Base-by-base conservation (phyloP, 2,888 invertebrate species). In the Calameuta idolon region DNA sequence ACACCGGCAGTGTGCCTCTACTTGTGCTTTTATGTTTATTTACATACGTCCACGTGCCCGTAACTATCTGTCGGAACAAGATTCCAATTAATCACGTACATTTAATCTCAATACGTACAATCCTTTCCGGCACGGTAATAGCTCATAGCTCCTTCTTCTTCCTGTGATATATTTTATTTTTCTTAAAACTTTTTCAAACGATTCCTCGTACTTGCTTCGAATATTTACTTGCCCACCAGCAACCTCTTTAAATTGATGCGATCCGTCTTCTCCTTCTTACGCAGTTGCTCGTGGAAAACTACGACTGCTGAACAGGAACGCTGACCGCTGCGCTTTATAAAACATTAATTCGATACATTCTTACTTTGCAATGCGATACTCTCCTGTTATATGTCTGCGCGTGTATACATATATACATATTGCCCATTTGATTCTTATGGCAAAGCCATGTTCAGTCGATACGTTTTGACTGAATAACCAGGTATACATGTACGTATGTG, bases 291-390 rank as follows among this genome's bases (percentile, higher is more conserved):
- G 55, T 55, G 55, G 55, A 55, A 55, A 55, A 55, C 23, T 55
- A 1, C 23, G 55, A 55, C 55, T 55, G 15, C 55, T 15, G 9
- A 23, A 9, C 15, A 55, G 31, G 71, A 71, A 33, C 34, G 71
- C 71, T 71, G 71, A 31, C 71, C 30, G 55, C 55, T 55, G 31
- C 12, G 71, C 0, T 71, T 71, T 71, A 23, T 9, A 15, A 71
- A 71, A 71, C 71, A 71, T 34, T 34, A 12, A 33, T 31, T 4
- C 71, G 31, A 71, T 71, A 71, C 31, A 71, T 71, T 71, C 34
- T 31, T 31, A 71, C 71, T 34, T 31, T 31, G 71, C 71, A 71
- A 71, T 34, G 71, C 15, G 71, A 71, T 71, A 71, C 31, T 23
- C 23, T 55, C 23, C 35, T 35, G 35, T 12, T 35, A 12, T 35